Percentiles rank a stretch among this genome's conserved stretches.
These are phyloP conservation scores for Meda fulgida DNA, from an alignment of 2,797 vertebrate species.

Conservation along the genomic window DNA sequence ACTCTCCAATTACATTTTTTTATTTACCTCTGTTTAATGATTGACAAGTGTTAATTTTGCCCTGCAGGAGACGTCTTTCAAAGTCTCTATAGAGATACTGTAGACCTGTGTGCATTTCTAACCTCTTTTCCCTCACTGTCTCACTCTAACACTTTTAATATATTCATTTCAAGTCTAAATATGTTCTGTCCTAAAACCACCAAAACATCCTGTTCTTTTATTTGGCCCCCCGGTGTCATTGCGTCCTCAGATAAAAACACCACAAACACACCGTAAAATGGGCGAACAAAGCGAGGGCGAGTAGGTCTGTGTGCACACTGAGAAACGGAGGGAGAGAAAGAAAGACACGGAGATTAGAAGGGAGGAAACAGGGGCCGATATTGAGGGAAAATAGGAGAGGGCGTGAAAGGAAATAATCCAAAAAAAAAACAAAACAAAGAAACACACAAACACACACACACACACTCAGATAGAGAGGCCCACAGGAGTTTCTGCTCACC, in stretches of 20 bases:
- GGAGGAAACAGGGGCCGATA: background rate
- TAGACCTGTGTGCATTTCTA: constrained; percentile 49
- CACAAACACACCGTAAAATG: constrained; percentile 34
- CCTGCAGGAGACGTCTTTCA: background rate
- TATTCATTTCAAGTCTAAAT: constrained; percentile 27
- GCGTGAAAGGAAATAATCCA: background rate
- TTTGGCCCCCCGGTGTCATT: constrained; percentile 5
- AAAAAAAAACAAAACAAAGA: constrained; percentile 4
- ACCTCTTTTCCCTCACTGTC: background rate
- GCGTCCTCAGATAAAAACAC: constrained; percentile 28
- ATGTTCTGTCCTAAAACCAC: constrained; percentile 26
- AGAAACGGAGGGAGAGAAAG: background rate
- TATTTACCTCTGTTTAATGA: background rate
- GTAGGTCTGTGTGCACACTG: background rate
- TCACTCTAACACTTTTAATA: constrained; percentile 4
- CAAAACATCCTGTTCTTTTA: constrained; percentile 37
- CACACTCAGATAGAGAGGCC: constrained; percentile 59
- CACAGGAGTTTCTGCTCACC: constrained; percentile 66
- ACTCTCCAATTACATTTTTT: background rate
- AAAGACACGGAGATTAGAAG: constrained; percentile 1
- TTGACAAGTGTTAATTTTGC: background rate
- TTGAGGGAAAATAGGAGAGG: constrained; percentile 12
- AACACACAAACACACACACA: constrained; percentile 15
- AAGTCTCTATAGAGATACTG: constrained; percentile 35
- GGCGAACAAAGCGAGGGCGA: background rate